A percentile compares a stretch with the other conserved stretches of the same genome.
phyloP scores from a whole-genome alignment of 2,113 vertebrate species.

The Protobothrops mucrosquamatus region DNA sequence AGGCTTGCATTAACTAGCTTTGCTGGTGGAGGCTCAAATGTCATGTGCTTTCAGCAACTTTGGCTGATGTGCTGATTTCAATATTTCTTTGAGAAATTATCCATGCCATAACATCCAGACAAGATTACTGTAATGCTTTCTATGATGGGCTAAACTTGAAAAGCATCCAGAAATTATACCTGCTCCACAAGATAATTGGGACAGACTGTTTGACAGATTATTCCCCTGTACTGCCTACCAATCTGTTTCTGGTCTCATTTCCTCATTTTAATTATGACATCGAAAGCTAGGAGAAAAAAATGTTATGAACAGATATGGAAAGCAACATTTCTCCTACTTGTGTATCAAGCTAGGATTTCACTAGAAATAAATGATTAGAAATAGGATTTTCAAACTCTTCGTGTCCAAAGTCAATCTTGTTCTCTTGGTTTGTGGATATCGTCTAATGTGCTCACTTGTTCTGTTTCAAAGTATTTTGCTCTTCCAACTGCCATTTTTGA shows the following conservation, averaged over 20 bases:
- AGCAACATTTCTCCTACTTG: neutral
- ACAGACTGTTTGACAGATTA: neutral
- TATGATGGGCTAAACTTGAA: neutral
- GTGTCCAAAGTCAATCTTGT: neutral
- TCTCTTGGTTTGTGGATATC: neutral
- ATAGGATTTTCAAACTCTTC: neutral
- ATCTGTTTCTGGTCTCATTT: neutral
- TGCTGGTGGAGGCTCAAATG: neutral
- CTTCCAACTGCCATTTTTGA: neutral
- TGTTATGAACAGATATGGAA: neutral
- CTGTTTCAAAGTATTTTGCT: neutral
- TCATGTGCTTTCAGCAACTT: neutral
- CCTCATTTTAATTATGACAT: neutral
- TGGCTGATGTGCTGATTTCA: neutral
- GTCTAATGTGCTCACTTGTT: neutral
- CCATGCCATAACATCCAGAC: neutral
- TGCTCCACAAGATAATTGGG: neutral
- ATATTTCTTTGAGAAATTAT: neutral
- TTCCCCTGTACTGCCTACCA: neutral
- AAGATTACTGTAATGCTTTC: neutral
- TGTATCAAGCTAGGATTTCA: neutral
- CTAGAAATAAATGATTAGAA: neutral
- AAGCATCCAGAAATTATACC: neutral
- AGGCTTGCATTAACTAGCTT: neutral
- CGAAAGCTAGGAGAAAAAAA: neutral